A percentile compares a stretch with the other conserved stretches of the same genome.
phyloP scores from a whole-genome alignment of 2,888 invertebrate genomes.

The Anticlea derivata region DNA sequence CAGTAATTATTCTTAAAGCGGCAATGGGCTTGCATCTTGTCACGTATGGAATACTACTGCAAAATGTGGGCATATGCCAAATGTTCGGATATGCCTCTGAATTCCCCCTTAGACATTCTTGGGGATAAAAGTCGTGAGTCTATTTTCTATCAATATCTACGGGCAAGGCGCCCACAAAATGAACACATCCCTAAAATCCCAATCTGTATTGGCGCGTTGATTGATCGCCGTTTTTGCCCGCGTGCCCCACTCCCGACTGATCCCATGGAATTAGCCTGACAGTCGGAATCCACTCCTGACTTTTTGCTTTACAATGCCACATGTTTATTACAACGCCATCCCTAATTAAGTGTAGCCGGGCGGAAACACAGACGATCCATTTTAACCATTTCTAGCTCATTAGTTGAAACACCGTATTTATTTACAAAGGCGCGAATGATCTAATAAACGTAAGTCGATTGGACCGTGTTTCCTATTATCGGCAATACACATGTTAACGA shows the following conservation, averaged over 20 bases:
- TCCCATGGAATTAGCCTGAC: conserved; percentile 77
- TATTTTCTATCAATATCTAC: no score
- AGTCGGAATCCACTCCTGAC: conserved; percentile 72
- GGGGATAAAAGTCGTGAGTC: no score
- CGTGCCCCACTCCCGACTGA: conserved; percentile 62
- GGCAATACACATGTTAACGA: conserved; percentile 50
- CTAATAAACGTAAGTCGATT: conserved; percentile 41
- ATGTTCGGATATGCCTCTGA: no score
- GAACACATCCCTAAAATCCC: conserved; percentile 58
- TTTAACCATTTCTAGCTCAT: conserved; percentile 39
- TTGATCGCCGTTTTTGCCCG: conserved; percentile 77
- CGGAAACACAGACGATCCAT: conserved; percentile 55
- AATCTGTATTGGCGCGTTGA: conserved; percentile 60
- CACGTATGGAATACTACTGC: no score
- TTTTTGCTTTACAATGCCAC: conserved; percentile 72
- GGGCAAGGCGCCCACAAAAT: conserved; percentile 25
- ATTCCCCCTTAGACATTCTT: no score
- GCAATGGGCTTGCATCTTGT: no score
- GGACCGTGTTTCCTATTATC: conserved; percentile 41
- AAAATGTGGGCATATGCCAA: no score
- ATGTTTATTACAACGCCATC: conserved; percentile 65
- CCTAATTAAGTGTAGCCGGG: conserved; percentile 76
- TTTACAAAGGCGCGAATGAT: conserved; percentile 39
- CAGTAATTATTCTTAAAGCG: no score
- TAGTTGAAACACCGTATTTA: conserved; percentile 31